phyloP scores from a whole-genome alignment of 1,140 invertebrate genomes.

The Anastatus disparis region DNA sequence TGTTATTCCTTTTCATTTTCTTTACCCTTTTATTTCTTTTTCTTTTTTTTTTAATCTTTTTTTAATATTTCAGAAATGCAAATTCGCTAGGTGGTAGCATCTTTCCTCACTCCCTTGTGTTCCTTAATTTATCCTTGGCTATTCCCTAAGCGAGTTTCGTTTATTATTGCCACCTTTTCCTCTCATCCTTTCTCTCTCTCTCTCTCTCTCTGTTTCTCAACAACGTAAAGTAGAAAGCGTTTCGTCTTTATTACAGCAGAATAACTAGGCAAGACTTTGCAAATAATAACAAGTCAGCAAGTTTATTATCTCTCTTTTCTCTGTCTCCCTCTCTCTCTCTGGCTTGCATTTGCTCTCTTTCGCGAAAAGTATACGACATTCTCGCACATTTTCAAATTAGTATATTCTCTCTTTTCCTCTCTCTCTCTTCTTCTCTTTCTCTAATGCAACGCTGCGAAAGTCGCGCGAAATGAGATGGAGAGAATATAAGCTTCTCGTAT shows the following conservation, averaged over 20 bases:
- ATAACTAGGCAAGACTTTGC: not conserved
- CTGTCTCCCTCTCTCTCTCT: too few relatives aligned
- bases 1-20: not conserved
- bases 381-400: constrained; percentile 14
- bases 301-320: constrained; percentile 14
- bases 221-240: not conserved
- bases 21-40: not conserved
- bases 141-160: constrained; percentile 33
- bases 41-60: constrained; percentile 20
- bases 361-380: not conserved
- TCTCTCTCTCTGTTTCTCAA: too few relatives aligned
- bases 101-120: not conserved
- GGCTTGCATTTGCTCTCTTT: too few relatives aligned
- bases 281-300: constrained; percentile 35
- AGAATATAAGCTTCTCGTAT: constrained; percentile 8
- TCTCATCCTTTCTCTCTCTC: too few relatives aligned
- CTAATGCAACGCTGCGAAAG: too few relatives aligned
- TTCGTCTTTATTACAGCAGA: constrained; percentile 33
- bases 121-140: constrained; percentile 17
- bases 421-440: too few relatives aligned
- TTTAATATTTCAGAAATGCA: constrained; percentile 30
- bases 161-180: too few relatives aligned
- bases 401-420: not conserved
- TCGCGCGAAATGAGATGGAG: not conserved
- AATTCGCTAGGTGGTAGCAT: not conserved